A percentile compares a stretch with the other conserved stretches of the same genome.
Conservation (phyloP, 2,797 vertebrate species). For the Sebastes nivosus region DNA sequence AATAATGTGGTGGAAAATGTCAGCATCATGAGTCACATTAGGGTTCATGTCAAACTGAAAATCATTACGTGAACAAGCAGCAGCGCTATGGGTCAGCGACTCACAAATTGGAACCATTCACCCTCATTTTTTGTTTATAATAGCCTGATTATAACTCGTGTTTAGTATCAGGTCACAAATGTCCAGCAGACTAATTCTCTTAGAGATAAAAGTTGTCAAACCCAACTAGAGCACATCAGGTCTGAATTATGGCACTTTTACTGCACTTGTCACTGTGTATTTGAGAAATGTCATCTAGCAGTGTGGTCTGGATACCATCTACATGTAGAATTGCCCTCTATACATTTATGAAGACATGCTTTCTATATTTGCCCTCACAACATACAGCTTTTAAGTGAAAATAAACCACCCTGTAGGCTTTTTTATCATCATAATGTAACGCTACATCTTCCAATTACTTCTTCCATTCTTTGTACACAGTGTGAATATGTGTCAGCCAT, state of each 20-base stretch:
- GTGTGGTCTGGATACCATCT: neutral
- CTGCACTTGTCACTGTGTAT: neutral
- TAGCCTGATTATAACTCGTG: slow-evolving; percentile 38
- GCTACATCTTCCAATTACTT: slow-evolving; percentile 4
- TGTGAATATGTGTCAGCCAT: slow-evolving; percentile 33
- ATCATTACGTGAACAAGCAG: slow-evolving; percentile 29
- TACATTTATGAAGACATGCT: neutral
- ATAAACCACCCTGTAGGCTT: neutral
- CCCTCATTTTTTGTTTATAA: slow-evolving; percentile 25
- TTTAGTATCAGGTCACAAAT: slow-evolving; percentile 44
- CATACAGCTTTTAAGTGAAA: neutral
- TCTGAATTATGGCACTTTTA: slow-evolving; percentile 29
- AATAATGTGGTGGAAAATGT: slow-evolving; percentile 65
- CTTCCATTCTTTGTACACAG: neutral
- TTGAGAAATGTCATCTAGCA: neutral
- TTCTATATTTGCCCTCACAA: neutral
- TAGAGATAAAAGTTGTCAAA: slow-evolving; percentile 15
- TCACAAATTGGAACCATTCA: slow-evolving; percentile 54
- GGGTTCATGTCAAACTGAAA: slow-evolving; percentile 47
- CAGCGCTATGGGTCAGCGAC: slow-evolving; percentile 43
- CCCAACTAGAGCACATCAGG: slow-evolving; percentile 17
- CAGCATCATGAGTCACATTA: slow-evolving; percentile 68
- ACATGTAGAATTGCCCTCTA: neutral
- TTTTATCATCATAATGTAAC: neutral
- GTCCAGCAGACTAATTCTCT: slow-evolving; percentile 39